Evolutionary conservation across 2,888 invertebrate genomes (phyloP).

Genomic region (Synanthedon vespiformis): DNA sequence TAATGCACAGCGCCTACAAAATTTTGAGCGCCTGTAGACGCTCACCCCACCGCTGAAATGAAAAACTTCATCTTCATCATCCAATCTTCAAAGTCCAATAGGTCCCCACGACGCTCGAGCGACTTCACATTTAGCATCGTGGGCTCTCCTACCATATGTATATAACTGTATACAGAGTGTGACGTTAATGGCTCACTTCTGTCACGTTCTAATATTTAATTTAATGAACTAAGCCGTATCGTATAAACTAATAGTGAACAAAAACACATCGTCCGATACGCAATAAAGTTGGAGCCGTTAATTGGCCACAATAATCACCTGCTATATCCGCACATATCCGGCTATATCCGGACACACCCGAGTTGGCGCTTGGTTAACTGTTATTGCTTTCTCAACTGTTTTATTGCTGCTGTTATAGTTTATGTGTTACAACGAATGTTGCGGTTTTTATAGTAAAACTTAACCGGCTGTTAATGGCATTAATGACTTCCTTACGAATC

Average conservation of each 20-base stretch:
- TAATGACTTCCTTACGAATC: not conserved
- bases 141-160: no score
- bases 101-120: no score
- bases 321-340: slow-evolving; percentile 23
- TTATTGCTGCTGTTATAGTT: slow-evolving; percentile 17
- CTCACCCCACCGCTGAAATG: no score
- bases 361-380: slow-evolving; percentile 20
- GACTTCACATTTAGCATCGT: no score
- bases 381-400: slow-evolving; percentile 28
- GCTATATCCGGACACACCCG: slow-evolving; percentile 23
- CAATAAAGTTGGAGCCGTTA: slow-evolving; percentile 16
- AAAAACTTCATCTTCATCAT: no score
- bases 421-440: not conserved
- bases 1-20: no score
- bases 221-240: not conserved
- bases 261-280: not conserved
- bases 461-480: not conserved
- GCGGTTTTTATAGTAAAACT: not conserved
- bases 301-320: slow-evolving; percentile 39
- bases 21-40: no score
- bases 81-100: no score
- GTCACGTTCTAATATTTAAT: no score
- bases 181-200: no score
- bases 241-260: not conserved
- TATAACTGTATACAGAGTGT: no score